Evolutionary conservation across 2,888 invertebrate genomes (phyloP).

Genomic region (Pediacus dermestoides): DNA sequence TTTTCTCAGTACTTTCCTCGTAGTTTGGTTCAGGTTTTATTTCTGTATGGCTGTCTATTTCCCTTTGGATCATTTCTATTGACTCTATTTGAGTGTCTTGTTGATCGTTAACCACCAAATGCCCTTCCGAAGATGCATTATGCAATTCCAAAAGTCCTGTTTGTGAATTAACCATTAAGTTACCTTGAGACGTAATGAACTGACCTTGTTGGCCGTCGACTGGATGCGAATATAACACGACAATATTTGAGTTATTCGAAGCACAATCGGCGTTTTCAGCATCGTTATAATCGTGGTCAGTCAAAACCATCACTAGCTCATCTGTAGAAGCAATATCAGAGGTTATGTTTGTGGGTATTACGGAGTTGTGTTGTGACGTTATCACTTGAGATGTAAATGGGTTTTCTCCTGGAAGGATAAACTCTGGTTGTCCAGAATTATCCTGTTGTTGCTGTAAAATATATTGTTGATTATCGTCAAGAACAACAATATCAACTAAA

Average conservation of each 20-base stretch:
- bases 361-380: slow-evolving; percentile 29
- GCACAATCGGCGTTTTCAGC: slow-evolving; percentile 35
- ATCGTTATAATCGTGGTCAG: slow-evolving; percentile 58
- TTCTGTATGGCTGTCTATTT: slow-evolving; percentile 41
- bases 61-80: slow-evolving; percentile 49
- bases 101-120: slow-evolving; percentile 33
- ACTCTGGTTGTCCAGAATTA: slow-evolving; percentile 38
- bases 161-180: slow-evolving; percentile 48
- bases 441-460: slow-evolving; percentile 47
- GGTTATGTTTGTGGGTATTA: slow-evolving; percentile 44
- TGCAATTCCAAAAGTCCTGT: slow-evolving; percentile 45
- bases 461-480: slow-evolving; percentile 59
- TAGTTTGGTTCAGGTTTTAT: slow-evolving; percentile 37
- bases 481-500: slow-evolving; percentile 55
- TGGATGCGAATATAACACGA: slow-evolving; percentile 62
- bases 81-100: slow-evolving; percentile 43
- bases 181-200: slow-evolving; percentile 51
- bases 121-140: slow-evolving; percentile 35
- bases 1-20: slow-evolving; percentile 24
- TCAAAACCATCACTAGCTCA: slow-evolving; percentile 62
- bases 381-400: slow-evolving; percentile 23
- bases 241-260: slow-evolving; percentile 59
- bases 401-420: slow-evolving; percentile 44
- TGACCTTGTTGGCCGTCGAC: slow-evolving; percentile 57
- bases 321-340: slow-evolving; percentile 53